phyloP scores from a whole-genome alignment of 2,113 vertebrate genomes.

The Heterotis niloticus region DNA sequence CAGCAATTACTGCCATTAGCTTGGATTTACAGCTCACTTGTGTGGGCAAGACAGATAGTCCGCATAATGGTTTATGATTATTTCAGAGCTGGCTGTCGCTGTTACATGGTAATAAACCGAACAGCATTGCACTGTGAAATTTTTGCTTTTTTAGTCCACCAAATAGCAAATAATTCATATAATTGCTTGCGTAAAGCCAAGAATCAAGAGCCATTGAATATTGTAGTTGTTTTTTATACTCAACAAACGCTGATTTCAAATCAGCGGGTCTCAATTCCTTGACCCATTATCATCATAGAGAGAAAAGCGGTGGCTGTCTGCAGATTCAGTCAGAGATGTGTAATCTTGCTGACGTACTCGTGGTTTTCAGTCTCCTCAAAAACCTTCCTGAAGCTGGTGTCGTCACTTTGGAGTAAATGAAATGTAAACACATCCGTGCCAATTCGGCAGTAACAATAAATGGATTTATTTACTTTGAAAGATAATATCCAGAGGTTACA shows the following conservation, averaged over 20 bases:
- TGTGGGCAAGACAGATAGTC: not conserved
- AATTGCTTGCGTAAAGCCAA: conserved; percentile 3
- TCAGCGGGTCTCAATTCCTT: not conserved
- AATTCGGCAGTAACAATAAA: conserved; percentile 13
- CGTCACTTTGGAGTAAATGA: conserved; percentile 5
- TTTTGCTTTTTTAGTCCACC: not conserved
- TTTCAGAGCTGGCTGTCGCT: not conserved
- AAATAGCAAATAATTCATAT: not conserved
- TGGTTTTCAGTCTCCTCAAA: conserved; percentile 2
- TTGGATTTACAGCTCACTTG: not conserved
- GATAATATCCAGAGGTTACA: conserved; percentile 13
- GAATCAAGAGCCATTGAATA: not conserved
- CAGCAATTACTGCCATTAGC: conserved; percentile 6
- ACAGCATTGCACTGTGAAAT: not conserved
- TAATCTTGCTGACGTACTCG: not conserved
- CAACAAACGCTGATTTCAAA: not conserved
- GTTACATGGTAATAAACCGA: conserved; percentile 5
- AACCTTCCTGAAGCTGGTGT: not conserved
- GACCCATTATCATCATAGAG: conserved; percentile 5
- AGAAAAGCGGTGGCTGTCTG: not conserved
- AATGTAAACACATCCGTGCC: conserved; percentile 19
- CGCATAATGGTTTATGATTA: conserved; percentile 14
- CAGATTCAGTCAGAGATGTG: not conserved
- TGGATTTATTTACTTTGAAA: conserved; percentile 10
- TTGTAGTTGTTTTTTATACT: not conserved